Base-by-base conservation (phyloP, 1,140 invertebrate species). In the Philopotamus ludificatus region DNA sequence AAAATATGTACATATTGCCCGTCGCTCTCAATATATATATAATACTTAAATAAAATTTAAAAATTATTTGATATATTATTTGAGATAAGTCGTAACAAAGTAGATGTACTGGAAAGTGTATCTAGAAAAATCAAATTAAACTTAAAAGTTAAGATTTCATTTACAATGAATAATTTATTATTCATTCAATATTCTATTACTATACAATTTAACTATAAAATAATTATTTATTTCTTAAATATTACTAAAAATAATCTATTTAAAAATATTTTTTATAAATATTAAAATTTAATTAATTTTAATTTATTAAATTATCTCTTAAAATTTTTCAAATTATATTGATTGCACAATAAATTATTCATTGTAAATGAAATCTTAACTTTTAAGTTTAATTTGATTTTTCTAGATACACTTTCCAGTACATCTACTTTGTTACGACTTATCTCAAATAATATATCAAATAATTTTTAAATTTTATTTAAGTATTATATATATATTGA, bases 381-480 rank as follows among this genome's bases (percentile, higher is more conserved):
- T 7, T 50, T 7, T 73, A 83, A 83, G 76, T 76, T 83, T 74
- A 79, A 80, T 74, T 77, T 79, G 78, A 73, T 74, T 63, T 74
- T 79, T 81, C 82, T 78, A 85, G 82, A 81, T 76, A 77, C 78
- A 86, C 76, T 81, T 87, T 87, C 85, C 83, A 83, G 78, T 86
- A 86, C 74, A 74, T 80, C 82, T 85, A 87, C 85, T 87, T 78
- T 87, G 85, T 87, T 87, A 86, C 85, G 85, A 87, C 85, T 87
- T 87, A 82, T 86, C 81, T 80, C 77, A 79, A 75, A 75, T 81
- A 70, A 65, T 25, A n/a, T n/a, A n/a, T n/a, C n/a, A n/a, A n/a
- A n/a, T n/a, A n/a, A n/a, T n/a, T n/a, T n/a, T n/a, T n/a, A n/a
- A n/a, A n/a, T n/a, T n/a, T 42, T 41, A 54, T n/a, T n/a, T n/a